Conservation (phyloP, 2,888 invertebrate genomes). For the Amiota communis region DNA sequence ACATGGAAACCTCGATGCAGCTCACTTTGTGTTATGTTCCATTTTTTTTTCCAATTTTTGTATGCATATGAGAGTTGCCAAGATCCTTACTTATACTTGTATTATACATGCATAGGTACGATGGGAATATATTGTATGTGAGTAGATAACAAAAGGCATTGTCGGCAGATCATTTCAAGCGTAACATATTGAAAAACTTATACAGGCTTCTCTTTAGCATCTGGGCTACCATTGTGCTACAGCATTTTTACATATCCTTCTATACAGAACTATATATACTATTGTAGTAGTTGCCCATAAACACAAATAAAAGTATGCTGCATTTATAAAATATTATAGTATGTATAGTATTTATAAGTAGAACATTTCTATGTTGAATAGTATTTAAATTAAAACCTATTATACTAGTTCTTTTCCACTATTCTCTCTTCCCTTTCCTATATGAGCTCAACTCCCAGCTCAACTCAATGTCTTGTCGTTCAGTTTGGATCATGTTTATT, state of each 20-base stretch:
- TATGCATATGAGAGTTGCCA: too few relatives aligned
- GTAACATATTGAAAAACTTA: constrained; percentile 27
- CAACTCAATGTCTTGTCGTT: not conserved
- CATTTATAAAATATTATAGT: not conserved
- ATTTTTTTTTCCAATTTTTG: too few relatives aligned
- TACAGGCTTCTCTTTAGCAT: constrained; percentile 4
- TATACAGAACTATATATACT: not conserved
- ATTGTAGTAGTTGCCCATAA: too few relatives aligned
- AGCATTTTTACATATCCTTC: not conserved
- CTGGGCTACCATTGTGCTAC: not conserved
- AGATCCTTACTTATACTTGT: too few relatives aligned
- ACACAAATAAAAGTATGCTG: not conserved
- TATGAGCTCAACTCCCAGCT: not conserved
- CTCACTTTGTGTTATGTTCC: not conserved
- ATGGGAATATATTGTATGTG: too few relatives aligned
- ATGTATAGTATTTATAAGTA: not conserved
- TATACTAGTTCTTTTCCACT: not conserved
- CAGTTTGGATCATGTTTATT: not conserved
- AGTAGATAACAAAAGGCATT: constrained; percentile 16
- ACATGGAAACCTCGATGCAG: not conserved
- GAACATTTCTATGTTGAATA: constrained; percentile 6
- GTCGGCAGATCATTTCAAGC: constrained; percentile 22
- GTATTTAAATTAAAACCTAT: constrained; percentile 15
- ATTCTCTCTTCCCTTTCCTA: not conserved
- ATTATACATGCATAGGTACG: too few relatives aligned